Conservation (phyloP, 2,888 invertebrate species). For the Sinodicranocentrus sp. region DNA sequence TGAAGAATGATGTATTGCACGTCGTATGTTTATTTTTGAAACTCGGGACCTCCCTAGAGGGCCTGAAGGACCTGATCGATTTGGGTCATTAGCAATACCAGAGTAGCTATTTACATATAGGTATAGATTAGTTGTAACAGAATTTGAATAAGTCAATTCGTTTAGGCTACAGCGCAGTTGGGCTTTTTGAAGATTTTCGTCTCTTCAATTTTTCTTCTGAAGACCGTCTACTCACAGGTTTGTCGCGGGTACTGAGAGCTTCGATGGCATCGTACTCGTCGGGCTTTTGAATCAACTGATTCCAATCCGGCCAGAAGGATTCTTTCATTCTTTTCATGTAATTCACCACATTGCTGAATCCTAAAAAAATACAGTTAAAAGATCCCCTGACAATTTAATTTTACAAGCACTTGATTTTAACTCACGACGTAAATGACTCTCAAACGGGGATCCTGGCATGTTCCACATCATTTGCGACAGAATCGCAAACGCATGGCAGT, state of each 20-base stretch:
- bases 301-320: constrained; percentile 74
- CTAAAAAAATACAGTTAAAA: constrained; percentile 26
- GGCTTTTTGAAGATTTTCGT: not conserved
- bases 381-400: constrained; percentile 2
- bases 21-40: too few species aligned
- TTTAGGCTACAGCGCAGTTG: too few species aligned
- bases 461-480: constrained; percentile 78
- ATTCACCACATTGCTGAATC: constrained; percentile 69
- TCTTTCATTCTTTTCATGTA: constrained; percentile 71
- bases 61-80: too few species aligned
- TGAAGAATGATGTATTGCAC: too few species aligned
- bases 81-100: too few species aligned
- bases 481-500: constrained; percentile 79
- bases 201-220: not conserved
- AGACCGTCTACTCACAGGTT: not conserved
- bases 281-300: constrained; percentile 46
- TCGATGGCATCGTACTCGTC: constrained; percentile 41
- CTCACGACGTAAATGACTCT: constrained; percentile 74
- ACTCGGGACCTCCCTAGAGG: too few species aligned
- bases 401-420: too few species aligned
- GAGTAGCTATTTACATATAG: too few species aligned
- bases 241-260: not conserved
- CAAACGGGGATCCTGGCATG: constrained; percentile 77
- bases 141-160: too few species aligned
- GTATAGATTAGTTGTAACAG: too few species aligned